Base-by-base conservation (phyloP, 2,888 invertebrate genomes). In the Abscondita cerata region DNA sequence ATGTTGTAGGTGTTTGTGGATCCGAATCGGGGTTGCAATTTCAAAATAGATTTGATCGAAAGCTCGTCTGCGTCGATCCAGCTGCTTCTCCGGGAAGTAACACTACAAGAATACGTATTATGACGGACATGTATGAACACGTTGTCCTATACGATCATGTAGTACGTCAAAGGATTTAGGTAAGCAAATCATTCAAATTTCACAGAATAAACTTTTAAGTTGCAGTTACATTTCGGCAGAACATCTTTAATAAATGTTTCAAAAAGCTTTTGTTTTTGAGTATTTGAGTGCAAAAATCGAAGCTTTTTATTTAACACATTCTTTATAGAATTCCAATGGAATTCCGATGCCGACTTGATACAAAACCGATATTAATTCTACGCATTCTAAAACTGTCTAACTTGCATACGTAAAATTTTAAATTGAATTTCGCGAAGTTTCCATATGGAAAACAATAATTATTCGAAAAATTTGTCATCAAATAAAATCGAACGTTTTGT, bases 131-230 rank as follows among this genome's bases (percentile, higher is more conserved):
- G 70, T 93, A 92, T 75, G 87, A 89, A 1, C 89, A 91, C 70
- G 84, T 91, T 36, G 87, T 92, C 72, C 83, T 95, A 47, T 93
- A 91, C 73, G 94, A 95, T 77, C 93, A 95, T 73, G 83, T 90
- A 5, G 85, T 90, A 0, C 83, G 90, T 69, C 86, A 80, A 59
- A 73, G 77, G 65, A 78, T 78, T 12, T 62, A 53, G 34, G 31
- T 48, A 56, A 38, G n/a, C n/a, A n/a, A n/a, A n/a, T n/a, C n/a
- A n/a, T n/a, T n/a, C n/a, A n/a, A n/a, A n/a, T n/a, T n/a, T n/a
- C n/a, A n/a, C n/a, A n/a, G n/a, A n/a, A n/a, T n/a, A n/a, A n/a
- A n/a, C n/a, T n/a, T n/a, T n/a, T n/a, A n/a, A n/a, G n/a, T n/a
- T n/a, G n/a, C n/a, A n/a, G n/a, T n/a, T n/a, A n/a, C n/a, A n/a